Conservation (phyloP, 2,888 invertebrate genomes). For the Eristalis arbustorum region DNA sequence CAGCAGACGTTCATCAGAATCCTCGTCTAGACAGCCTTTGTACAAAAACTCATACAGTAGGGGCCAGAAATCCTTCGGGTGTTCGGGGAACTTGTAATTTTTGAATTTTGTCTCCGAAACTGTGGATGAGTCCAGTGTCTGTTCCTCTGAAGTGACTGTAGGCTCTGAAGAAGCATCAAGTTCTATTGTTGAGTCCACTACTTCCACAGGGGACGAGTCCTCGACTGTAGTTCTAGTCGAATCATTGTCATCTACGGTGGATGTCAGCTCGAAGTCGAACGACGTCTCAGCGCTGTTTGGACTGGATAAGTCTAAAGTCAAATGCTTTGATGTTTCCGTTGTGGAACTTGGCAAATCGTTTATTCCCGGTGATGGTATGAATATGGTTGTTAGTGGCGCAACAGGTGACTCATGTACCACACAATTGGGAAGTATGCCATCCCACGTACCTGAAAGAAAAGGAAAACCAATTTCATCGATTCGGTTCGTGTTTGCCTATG, state of each 20-base stretch:
- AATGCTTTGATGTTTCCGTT: constrained; percentile 8
- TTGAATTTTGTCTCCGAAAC: not conserved
- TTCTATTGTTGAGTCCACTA: not conserved
- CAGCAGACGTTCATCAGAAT: not conserved
- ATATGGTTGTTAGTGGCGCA: constrained; percentile 21
- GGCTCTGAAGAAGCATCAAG: not conserved
- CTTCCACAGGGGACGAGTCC: not conserved
- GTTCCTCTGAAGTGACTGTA: not conserved
- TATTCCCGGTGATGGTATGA: not conserved
- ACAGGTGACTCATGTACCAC: not conserved
- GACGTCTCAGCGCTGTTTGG: not conserved
- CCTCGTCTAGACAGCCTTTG: constrained; percentile 44
- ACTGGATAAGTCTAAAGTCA: constrained; percentile 6
- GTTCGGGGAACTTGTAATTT: not conserved
- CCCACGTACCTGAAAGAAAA: constrained; percentile 65
- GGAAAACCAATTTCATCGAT: not conserved
- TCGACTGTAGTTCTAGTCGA: not conserved
- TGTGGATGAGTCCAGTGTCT: not conserved
- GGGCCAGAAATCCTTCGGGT: constrained; percentile 38
- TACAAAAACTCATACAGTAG: constrained; percentile 47
- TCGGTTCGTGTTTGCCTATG: not conserved
- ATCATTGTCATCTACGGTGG: not conserved
- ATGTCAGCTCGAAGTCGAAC: not conserved
- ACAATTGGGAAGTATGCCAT: constrained; percentile 54
- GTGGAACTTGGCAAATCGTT: constrained; percentile 10